Evolutionary conservation across 2,888 invertebrate genomes (phyloP).

Genomic region (Xylocampa areola): DNA sequence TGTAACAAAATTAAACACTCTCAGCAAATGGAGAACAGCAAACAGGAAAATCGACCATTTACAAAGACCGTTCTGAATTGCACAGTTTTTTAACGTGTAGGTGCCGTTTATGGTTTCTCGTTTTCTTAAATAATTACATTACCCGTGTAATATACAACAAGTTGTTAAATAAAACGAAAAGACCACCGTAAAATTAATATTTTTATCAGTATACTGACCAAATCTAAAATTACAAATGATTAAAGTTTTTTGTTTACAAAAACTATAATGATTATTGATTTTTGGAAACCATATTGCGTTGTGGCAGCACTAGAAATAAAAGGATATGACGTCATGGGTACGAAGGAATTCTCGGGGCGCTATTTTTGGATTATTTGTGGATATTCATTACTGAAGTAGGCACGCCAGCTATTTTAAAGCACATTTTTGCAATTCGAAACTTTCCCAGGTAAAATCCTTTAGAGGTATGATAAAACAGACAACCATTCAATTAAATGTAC

Average conservation of each 20-base stretch:
- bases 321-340: conserved; percentile 77
- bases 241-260: conserved; percentile 27
- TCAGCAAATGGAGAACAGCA: conserved; percentile 86
- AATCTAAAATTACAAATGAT: conserved; percentile 13
- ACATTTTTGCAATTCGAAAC: conserved; percentile 88
- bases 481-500: not conserved
- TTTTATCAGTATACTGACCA: conserved; percentile 9
- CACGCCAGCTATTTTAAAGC: conserved; percentile 84
- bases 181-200: not conserved
- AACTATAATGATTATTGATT: conserved; percentile 47
- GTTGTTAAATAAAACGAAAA: conserved; percentile 1
- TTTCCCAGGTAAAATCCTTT: conserved; percentile 69
- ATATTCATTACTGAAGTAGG: conserved; percentile 76
- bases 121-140: conserved; percentile 42
- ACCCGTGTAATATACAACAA: conserved; percentile 1
- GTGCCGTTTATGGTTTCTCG: conserved; percentile 47
- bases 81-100: conserved; percentile 48
- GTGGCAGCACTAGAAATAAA: conserved; percentile 68
- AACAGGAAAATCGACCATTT: conserved; percentile 90
- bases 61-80: conserved; percentile 78
- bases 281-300: conserved; percentile 26
- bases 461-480: not conserved
- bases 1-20: conserved; percentile 84
- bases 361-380: conserved; percentile 86
- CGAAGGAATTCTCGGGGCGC: conserved; percentile 74